Evolutionary conservation across 2,113 vertebrate genomes (phyloP), one percentile per base, ranked within the genome.

Genomic region (Mungos mungo): DNA sequence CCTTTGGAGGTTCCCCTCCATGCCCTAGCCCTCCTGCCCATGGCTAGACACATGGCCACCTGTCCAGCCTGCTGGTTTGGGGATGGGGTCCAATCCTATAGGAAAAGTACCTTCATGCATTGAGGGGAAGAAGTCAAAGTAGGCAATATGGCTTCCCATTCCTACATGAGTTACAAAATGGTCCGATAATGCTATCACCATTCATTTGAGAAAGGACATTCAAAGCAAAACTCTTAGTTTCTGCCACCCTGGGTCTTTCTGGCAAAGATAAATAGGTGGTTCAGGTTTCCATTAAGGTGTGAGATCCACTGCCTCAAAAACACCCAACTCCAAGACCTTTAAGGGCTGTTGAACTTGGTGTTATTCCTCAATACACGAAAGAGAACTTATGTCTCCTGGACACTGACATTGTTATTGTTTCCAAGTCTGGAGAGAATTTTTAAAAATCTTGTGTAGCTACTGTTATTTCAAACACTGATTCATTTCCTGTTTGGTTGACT

Each of bases 401-500:
- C 21, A 5, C 57, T 82, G 57, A 54, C 13, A 18, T 11, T 10
- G 77, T 31, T 76, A 33, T n/a, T 93, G 31, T 88, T 93, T 77
- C 76, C 11, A 1, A 90, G 15, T 86, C 66, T 63, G 82, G 72
- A 76, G 50, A 94, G 41, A 97, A 93, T 54, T 52, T 76, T 88
- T 81, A 93, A 65, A 72, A 92, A 52, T 81, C n/a, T 52, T 57
- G 71, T 29, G 69, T 71, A 50, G 77, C 66, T 65, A 15, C 81
- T 57, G 66, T 54, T 71, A 38, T 77, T 88, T 93, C 71, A 69
- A 87, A 80, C 85, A 68, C 45, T 29, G 71, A 92, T 90, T 90
- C 92, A 81, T 77, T 87, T 95, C 77, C 86, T 85, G 50, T 96
- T 91, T 81, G 69, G 54, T 50, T 54, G 57, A 68, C 71, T 96